Percentiles rank a stretch among this genome's conserved stretches.
Evolutionary conservation across 2,113 vertebrate genomes (phyloP).

Genomic region (Hepsetus odoe): DNA sequence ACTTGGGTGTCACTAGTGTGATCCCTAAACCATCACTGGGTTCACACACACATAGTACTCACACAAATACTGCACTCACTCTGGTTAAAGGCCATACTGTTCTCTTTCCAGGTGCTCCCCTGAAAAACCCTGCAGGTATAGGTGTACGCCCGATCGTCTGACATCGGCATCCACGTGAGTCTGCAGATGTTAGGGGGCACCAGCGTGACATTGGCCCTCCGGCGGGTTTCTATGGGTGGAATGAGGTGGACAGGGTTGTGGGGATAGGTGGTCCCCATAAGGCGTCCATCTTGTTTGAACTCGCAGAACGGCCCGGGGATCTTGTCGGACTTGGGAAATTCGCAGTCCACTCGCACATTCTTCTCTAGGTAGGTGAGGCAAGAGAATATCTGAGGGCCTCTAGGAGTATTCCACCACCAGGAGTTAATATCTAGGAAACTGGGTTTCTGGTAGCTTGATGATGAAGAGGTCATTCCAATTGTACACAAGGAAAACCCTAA

Average conservation of each 20-base stretch:
- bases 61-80: constrained; percentile 69
- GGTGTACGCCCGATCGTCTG: constrained; percentile 75
- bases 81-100: constrained; percentile 79
- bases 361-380: constrained; percentile 78
- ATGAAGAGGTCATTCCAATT: constrained; percentile 25
- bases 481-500: constrained; percentile 33
- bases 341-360: constrained; percentile 77
- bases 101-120: constrained; percentile 75
- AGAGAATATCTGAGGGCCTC: constrained; percentile 78
- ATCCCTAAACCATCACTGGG: too few relatives aligned
- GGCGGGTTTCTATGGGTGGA: constrained; percentile 68
- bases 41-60: too few relatives aligned
- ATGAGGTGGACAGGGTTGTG: constrained; percentile 68
- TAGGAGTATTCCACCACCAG: constrained; percentile 68
- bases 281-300: constrained; percentile 77
- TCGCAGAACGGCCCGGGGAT: constrained; percentile 78
- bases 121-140: constrained; percentile 81
- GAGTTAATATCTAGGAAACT: constrained; percentile 51
- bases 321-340: constrained; percentile 71
- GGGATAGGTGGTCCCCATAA: constrained; percentile 77
- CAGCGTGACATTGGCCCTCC: constrained; percentile 76
- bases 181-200: constrained; percentile 72
- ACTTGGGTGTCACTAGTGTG: too few relatives aligned
- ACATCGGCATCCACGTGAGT: constrained; percentile 76
- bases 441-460: constrained; percentile 47